Conservation (phyloP, 2,113 vertebrate species). For the Egretta garzetta region DNA sequence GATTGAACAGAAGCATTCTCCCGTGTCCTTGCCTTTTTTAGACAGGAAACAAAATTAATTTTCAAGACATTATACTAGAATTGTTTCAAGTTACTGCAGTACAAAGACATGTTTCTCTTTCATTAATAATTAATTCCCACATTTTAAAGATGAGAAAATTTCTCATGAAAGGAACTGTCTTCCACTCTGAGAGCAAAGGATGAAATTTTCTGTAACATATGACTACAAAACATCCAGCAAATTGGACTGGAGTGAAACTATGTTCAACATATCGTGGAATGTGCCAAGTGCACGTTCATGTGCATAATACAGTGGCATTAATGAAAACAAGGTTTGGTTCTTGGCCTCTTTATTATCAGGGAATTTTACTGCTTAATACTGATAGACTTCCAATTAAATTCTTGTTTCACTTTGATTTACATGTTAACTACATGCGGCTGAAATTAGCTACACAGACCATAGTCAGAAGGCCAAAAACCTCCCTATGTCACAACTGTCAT, state of each 20-base stretch:
- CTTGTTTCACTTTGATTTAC: neutral
- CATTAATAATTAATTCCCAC: conserved; percentile 15
- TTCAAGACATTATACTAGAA: neutral
- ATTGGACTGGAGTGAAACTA: neutral
- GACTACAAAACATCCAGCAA: conserved; percentile 9
- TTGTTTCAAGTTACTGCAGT: neutral
- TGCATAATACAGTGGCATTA: neutral
- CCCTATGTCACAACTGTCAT: neutral
- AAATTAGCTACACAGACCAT: neutral
- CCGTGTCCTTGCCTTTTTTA: neutral
- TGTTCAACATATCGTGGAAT: neutral
- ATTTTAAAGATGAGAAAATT: conserved; percentile 4
- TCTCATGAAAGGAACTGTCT: neutral
- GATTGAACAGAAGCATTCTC: neutral
- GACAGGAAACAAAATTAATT: conserved; percentile 17
- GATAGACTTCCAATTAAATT: neutral
- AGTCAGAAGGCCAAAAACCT: neutral
- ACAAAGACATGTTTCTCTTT: neutral
- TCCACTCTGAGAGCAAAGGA: neutral
- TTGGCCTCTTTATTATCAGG: neutral
- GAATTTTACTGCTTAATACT: neutral
- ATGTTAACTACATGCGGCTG: neutral
- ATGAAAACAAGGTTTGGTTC: neutral
- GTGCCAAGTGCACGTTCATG: neutral
- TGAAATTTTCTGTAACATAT: neutral